Percentiles rank a stretch among this genome's conserved stretches.
These are phyloP conservation scores for Mesoligia furuncula DNA, from an alignment of 2,888 invertebrate genomes.

Conservation along the genomic window DNA sequence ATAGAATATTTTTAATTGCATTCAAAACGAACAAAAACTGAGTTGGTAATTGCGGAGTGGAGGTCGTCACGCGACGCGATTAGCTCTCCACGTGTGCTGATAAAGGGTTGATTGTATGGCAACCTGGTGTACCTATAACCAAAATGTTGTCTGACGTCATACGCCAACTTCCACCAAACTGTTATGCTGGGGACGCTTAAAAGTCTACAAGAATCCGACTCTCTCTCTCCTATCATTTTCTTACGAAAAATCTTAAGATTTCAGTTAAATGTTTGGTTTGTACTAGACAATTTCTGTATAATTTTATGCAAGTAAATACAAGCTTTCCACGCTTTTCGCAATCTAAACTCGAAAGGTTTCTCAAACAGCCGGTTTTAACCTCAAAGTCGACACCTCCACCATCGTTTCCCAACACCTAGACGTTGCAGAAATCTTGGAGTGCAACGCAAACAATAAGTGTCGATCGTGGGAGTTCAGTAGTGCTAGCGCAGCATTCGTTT, in stretches of 20 bases:
- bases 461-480: slow-evolving; percentile 84
- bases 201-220: slow-evolving; percentile 1
- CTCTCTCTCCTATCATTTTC: background rate
- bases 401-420: slow-evolving; percentile 83
- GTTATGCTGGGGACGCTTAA: background rate
- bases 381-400: slow-evolving; percentile 79
- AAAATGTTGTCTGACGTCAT: slow-evolving; percentile 68
- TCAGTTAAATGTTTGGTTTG: slow-evolving; percentile 61
- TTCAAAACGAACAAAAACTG: slow-evolving; percentile 41
- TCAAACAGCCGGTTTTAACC: slow-evolving; percentile 86
- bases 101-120: slow-evolving; percentile 73
- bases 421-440: slow-evolving; percentile 88
- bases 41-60: slow-evolving; percentile 46
- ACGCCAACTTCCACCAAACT: slow-evolving; percentile 53
- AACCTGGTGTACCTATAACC: slow-evolving; percentile 57
- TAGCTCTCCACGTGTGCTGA: slow-evolving; percentile 80
- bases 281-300: slow-evolving; percentile 70
- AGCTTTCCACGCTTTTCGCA: slow-evolving; percentile 88
- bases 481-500: slow-evolving; percentile 76
- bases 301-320: slow-evolving; percentile 73
- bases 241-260: slow-evolving; percentile 35
- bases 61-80: slow-evolving; percentile 73
- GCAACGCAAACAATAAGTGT: slow-evolving; percentile 86
- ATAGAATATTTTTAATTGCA: slow-evolving; percentile 40
- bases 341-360: slow-evolving; percentile 85